Evolutionary conservation across 2,888 invertebrate genomes (phyloP), one percentile per base, ranked within the genome.

Genomic region (Ommatoiulus sabulosus): DNA sequence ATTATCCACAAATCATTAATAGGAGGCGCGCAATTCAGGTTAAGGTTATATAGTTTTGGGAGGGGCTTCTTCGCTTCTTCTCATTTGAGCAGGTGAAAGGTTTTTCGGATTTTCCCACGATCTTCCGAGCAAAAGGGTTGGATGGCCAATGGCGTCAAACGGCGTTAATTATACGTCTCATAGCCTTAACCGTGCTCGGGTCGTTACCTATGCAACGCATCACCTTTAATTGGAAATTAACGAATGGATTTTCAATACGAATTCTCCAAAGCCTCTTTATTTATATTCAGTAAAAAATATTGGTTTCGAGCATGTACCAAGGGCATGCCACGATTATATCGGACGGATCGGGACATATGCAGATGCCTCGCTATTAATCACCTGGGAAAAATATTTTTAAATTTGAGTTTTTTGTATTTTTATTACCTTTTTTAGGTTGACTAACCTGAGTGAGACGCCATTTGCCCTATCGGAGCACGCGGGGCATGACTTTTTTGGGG

Each of bases 61-160:
- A 85, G 85, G 85, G 44, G 85, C 85, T 44, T 44, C 43, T 44
- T 17, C 8, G 43, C 6, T 15, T 85, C 43, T 85, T n/a, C 17
- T 85, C 44, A 44, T 15, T 44, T 44, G 43, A 85, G n/a, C 85
- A 85, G 43, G 43, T 85, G 85, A 85, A 85, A 44, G 85, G 85
- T 85, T 85, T 85, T 85, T 85, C 85, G 12, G 10, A 85, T 85
- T 85, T 85, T 85, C 44, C 85, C 85, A 85, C 85, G 85, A 43
- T 85, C 44, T 85, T 85, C 44, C n/a, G 44, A 43, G 44, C 43
- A 35, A 85, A 85, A 44, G 85, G 85, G 85, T 85, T 85, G 85
- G 43, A 44, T 85, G 44, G 85, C 85, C 44, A 85, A 85, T 85
- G 85, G 85, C 85, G 43, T 85, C 85, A 85, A 20, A 85, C 43